Evolutionary conservation across 1,140 invertebrate species (phyloP).

Genomic region (Temnothorax longispinosus): DNA sequence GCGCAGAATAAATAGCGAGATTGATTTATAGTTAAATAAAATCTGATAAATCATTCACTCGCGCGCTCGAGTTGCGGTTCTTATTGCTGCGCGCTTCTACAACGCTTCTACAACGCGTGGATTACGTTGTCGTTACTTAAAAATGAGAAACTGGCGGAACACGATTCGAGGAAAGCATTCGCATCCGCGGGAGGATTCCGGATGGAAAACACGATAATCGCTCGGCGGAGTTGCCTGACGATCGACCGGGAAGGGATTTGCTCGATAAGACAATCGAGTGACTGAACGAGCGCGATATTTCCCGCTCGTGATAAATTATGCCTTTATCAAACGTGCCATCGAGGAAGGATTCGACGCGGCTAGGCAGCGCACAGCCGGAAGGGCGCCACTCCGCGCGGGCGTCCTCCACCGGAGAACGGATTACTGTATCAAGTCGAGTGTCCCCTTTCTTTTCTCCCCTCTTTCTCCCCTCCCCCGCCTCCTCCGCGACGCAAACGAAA

Average conservation of each 20-base stretch:
- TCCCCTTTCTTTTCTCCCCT: not conserved
- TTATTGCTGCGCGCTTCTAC: not conserved
- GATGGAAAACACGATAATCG: slow-evolving; percentile 36
- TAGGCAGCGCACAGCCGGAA: not conserved
- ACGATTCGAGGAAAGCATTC: not conserved
- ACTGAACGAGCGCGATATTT: slow-evolving; percentile 46
- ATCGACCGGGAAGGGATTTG: slow-evolving; percentile 23
- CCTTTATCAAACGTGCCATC: slow-evolving; percentile 30
- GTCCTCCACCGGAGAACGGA: not conserved
- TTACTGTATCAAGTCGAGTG: slow-evolving; percentile 41
- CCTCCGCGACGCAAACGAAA: not conserved
- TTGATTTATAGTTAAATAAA: not conserved
- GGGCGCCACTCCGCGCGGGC: not conserved
- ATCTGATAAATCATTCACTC: not conserved
- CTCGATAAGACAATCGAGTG: slow-evolving; percentile 54
- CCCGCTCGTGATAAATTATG: slow-evolving; percentile 44
- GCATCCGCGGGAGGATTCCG: not conserved
- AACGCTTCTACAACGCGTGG: not conserved
- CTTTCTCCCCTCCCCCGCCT: too few species aligned
- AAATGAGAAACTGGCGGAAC: not conserved
- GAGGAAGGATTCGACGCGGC: not conserved
- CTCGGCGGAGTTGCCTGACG: slow-evolving; percentile 6
- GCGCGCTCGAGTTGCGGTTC: not conserved
- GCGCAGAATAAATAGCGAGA: not conserved
- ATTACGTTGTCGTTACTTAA: not conserved